Evolutionary conservation across 2,797 vertebrate genomes (phyloP).

Genomic region (Pristis pectinata): DNA sequence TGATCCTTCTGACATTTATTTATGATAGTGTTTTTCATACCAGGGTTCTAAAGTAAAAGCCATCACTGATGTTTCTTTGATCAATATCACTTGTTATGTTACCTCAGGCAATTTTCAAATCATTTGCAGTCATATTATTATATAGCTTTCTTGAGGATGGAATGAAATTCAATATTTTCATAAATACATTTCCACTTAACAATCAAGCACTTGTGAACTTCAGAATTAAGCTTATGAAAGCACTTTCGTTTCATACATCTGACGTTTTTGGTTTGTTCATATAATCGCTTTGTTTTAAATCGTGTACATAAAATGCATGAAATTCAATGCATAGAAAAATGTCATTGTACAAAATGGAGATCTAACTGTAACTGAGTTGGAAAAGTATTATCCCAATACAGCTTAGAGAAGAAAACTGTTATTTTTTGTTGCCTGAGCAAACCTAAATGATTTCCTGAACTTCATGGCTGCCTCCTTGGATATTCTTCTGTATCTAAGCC

Average conservation of each 20-base stretch:
- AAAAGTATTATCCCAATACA: neutral
- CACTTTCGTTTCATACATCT: neutral
- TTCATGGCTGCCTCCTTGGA: neutral
- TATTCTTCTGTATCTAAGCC: neutral
- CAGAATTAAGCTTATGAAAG: neutral
- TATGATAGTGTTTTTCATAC: neutral
- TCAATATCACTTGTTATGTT: neutral
- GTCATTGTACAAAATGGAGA: neutral
- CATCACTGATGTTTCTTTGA: neutral
- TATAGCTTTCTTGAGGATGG: neutral
- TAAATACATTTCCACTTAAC: neutral
- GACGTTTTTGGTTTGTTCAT: neutral
- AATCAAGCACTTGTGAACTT: neutral
- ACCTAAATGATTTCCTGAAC: neutral
- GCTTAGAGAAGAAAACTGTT: neutral
- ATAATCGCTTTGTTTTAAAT: neutral
- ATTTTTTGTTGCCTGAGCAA: neutral
- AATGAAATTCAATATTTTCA: neutral
- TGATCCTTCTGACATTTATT: neutral
- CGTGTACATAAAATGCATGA: neutral
- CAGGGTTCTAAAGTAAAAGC: neutral
- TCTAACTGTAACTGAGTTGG: neutral
- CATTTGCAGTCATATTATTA: neutral
- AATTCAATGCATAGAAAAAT: neutral
- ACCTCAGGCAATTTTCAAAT: neutral